Evolutionary conservation across 2,797 vertebrate species (phyloP).

Genomic region (Paguma larvata): DNA sequence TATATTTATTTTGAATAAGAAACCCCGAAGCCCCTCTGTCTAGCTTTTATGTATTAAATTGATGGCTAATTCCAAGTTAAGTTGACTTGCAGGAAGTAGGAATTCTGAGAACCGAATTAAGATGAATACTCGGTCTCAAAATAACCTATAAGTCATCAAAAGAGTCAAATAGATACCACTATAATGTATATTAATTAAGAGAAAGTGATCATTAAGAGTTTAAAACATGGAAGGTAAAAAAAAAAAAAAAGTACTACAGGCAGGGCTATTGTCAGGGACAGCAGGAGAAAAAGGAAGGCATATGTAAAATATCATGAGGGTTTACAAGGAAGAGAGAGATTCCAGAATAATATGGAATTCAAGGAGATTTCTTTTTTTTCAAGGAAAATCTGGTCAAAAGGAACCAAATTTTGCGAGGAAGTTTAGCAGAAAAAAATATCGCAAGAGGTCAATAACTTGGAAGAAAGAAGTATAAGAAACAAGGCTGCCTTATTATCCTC

Average conservation of each 20-base stretch:
- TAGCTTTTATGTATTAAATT: not conserved
- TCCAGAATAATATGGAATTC: not conserved
- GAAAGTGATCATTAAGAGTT: not conserved
- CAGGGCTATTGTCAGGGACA: not conserved
- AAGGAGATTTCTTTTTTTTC: not conserved
- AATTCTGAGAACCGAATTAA: not conserved
- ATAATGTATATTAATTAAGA: not conserved
- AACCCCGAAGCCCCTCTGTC: not conserved
- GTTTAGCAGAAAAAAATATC: not conserved
- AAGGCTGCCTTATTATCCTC: not conserved
- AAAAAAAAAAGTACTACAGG: not conserved
- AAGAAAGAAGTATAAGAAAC: not conserved
- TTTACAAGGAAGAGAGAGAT: not conserved
- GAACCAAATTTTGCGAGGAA: not conserved
- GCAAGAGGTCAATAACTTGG: not conserved
- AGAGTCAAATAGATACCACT: not conserved
- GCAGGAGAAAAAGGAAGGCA: not conserved
- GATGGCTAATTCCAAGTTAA: not conserved
- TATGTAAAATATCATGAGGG: not conserved
- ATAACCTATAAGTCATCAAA: not conserved
- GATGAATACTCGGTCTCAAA: not conserved
- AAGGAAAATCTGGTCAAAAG: not conserved
- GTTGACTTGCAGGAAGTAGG: not conserved
- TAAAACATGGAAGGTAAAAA: not conserved
- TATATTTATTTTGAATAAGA: not conserved